A percentile compares a stretch with the other conserved stretches of the same genome.
Evolutionary conservation across 2,888 invertebrate species (phyloP).

Genomic region (Campaea margaritaria): DNA sequence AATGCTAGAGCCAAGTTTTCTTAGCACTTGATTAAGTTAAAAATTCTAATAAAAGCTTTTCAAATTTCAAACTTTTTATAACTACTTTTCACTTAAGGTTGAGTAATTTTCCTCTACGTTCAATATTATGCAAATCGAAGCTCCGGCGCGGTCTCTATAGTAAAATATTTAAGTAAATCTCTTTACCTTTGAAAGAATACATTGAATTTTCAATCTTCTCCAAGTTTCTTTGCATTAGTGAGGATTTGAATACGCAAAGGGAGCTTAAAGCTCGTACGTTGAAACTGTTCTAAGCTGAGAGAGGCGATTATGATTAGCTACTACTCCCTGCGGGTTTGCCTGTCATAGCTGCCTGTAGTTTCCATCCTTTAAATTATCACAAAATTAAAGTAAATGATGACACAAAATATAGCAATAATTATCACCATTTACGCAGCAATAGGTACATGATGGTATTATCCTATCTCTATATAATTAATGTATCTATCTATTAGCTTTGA

Average conservation of each 20-base stretch:
- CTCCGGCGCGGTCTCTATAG: slow-evolving; percentile 36
- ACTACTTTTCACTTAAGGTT: slow-evolving; percentile 40
- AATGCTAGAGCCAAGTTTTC: slow-evolving; percentile 9
- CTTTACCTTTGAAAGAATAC: slow-evolving; percentile 54
- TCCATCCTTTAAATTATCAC: too few relatives aligned
- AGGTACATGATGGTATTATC: too few relatives aligned
- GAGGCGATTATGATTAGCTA: background rate
- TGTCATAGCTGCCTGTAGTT: too few relatives aligned
- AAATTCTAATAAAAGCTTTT: slow-evolving; percentile 21
- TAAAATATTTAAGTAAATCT: slow-evolving; percentile 71
- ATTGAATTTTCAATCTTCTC: slow-evolving; percentile 42
- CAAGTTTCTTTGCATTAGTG: slow-evolving; percentile 43
- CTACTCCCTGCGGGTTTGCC: too few relatives aligned
- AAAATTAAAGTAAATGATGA: too few relatives aligned
- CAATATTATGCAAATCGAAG: slow-evolving; percentile 70
- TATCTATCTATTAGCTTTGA: too few relatives aligned
- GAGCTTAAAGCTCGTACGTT: slow-evolving; percentile 32
- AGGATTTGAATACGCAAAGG: slow-evolving; percentile 46
- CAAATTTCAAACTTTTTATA: slow-evolving; percentile 20
- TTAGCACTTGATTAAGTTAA: slow-evolving; percentile 7
- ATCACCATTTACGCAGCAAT: too few relatives aligned
- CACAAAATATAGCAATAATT: too few relatives aligned
- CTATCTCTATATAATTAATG: too few relatives aligned
- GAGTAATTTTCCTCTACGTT: slow-evolving; percentile 44
- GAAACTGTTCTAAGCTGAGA: background rate